Base-by-base conservation (phyloP, 2,888 invertebrate genomes). In the Heteromurus nitidus region DNA sequence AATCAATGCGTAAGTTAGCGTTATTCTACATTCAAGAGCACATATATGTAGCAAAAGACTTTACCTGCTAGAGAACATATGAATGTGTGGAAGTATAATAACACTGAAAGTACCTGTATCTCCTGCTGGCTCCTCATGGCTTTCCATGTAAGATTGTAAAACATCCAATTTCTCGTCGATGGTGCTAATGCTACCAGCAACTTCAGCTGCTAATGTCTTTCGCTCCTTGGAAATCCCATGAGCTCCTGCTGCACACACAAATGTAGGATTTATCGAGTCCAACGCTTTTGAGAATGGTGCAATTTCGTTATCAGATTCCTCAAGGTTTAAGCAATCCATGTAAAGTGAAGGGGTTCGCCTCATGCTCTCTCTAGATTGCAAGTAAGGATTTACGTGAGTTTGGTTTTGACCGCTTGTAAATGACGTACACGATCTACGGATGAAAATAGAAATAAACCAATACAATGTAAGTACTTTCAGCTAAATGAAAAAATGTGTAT, bases 401-500 rank as follows among this genome's bases (percentile, higher is more conserved):
- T 47, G 62, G 62, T 44, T 73, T 28, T 55, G 42, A 31, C 31
- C 30, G 20, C 62, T 62, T 24, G 47, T 11, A 22, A 73, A 73
- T 11, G 72, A 73, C 7, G 72, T 73, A n/a, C 72, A 73, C 16
- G 72, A 73, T 22, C 72, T 73, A 24, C 0, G 20, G 13, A 62
- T 11, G 28, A 53, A 18, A 3, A 65, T 3, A 42, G 42, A n/a
- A n/a, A n/a, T n/a, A n/a, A n/a, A n/a, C n/a, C n/a, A n/a, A n/a
- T n/a, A n/a, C n/a, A n/a, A n/a, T n/a, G n/a, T n/a, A n/a, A n/a
- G n/a, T n/a, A n/a, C n/a, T n/a, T n/a, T n/a, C n/a, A n/a, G n/a
- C n/a, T n/a, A n/a, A n/a, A n/a, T n/a, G n/a, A n/a, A n/a, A n/a
- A n/a, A n/a, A n/a, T n/a, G n/a, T n/a, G n/a, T n/a, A n/a, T n/a